Percentiles rank a stretch among this genome's conserved stretches.
Conservation (phyloP, 2,113 vertebrate species). For the Chaetorhynchus papuensis region DNA sequence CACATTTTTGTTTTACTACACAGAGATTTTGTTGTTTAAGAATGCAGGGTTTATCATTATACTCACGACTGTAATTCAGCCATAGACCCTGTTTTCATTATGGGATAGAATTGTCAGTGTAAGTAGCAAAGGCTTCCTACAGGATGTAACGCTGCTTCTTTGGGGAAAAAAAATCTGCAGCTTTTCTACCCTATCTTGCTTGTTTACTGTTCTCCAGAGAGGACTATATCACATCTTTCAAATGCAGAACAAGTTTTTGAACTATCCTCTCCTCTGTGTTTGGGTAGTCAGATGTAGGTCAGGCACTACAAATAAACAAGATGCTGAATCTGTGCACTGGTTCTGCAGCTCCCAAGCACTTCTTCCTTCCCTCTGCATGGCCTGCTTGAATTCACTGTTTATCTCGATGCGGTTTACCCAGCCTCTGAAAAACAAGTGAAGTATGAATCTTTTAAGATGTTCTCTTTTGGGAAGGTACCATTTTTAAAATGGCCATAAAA, state of each 20-base stretch:
- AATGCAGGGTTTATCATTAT: background rate
- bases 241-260: conserved; percentile 13
- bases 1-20: background rate
- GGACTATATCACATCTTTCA: background rate
- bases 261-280: conserved; percentile 4
- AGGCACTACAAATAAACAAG: background rate
- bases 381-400: background rate
- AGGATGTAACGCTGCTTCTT: background rate
- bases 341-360: background rate
- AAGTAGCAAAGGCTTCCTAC: background rate
- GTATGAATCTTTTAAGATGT: background rate
- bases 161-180: background rate
- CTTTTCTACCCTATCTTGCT: background rate
- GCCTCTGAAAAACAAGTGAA: background rate
- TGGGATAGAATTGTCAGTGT: background rate
- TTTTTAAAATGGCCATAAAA: background rate
- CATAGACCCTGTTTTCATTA: background rate
- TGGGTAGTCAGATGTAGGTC: conserved; percentile 24
- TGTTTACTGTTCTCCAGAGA: conserved; percentile 16
- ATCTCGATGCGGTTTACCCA: background rate
- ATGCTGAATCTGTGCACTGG: background rate
- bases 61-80: background rate
- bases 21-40: background rate
- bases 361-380: background rate
- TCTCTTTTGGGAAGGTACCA: background rate